Evolutionary conservation across 2,888 invertebrate species (phyloP).

Genomic region (Rutpela maculata): DNA sequence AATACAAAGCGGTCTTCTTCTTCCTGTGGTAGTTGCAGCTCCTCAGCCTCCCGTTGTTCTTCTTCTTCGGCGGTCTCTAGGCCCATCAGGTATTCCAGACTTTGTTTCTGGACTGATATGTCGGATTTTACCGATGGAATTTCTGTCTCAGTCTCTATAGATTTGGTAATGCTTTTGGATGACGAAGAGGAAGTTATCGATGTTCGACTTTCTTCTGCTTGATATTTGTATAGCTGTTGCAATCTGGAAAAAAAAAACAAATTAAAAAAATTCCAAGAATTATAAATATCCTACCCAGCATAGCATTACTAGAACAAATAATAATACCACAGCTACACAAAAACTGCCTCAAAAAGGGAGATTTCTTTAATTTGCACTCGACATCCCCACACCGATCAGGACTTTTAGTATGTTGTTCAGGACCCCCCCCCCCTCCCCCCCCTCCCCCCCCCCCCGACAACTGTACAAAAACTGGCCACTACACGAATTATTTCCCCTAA

Average conservation of each 20-base stretch:
- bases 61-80: constrained; percentile 44
- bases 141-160: constrained; percentile 52
- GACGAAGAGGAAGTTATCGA: background rate
- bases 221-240: constrained; percentile 7
- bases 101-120: constrained; percentile 42
- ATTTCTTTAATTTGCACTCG: too few relatives aligned
- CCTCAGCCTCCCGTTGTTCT: constrained; percentile 36
- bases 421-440: too few relatives aligned
- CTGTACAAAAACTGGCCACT: too few relatives aligned
- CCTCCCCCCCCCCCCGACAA: too few relatives aligned
- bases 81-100: constrained; percentile 67
- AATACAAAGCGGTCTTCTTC: constrained; percentile 58
- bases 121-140: constrained; percentile 20
- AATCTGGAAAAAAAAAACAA: constrained; percentile 14
- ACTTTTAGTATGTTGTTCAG: too few relatives aligned
- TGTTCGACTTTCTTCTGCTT: background rate
- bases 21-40: constrained; percentile 32
- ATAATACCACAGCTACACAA: too few relatives aligned
- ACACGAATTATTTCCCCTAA: too few relatives aligned
- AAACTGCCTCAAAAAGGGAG: too few relatives aligned
- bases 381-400: too few relatives aligned
- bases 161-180: constrained; percentile 30
- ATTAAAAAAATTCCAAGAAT: too few relatives aligned
- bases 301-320: too few relatives aligned
- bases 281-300: background rate